Evolutionary conservation across 2,888 invertebrate genomes (phyloP).

Genomic region (Escarpia spicata): DNA sequence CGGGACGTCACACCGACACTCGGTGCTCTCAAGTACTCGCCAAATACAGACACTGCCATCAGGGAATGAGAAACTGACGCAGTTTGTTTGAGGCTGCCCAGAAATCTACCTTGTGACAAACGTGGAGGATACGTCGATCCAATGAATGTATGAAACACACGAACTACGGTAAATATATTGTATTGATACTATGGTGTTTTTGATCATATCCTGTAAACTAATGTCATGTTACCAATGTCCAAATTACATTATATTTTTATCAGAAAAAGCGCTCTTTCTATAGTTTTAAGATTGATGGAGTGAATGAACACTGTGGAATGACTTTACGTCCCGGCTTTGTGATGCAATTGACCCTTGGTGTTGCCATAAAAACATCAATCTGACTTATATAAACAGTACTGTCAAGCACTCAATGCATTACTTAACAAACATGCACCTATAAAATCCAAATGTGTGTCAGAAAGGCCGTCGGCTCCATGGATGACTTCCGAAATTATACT

Average conservation of each 20-base stretch:
- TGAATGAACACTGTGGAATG: not conserved
- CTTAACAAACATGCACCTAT: too few relatives aligned
- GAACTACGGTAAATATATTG: not conserved
- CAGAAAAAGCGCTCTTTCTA: not conserved
- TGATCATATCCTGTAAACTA: not conserved
- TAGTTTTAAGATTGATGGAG: not conserved
- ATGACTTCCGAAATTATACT: too few relatives aligned
- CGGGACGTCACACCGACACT: not conserved
- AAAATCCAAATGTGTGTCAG: too few relatives aligned
- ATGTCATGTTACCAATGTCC: not conserved
- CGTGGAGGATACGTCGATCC: not conserved
- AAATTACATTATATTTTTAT: not conserved
- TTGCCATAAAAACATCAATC: not conserved
- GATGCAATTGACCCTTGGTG: not conserved
- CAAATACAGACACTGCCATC: not conserved
- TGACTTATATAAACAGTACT: too few relatives aligned
- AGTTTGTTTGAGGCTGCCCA: not conserved
- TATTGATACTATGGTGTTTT: not conserved
- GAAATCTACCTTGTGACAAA: not conserved
- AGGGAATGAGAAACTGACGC: not conserved
- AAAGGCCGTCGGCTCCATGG: too few relatives aligned
- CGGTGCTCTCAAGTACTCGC: not conserved
- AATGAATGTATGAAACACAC: not conserved
- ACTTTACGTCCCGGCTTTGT: not conserved
- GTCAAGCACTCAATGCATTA: too few relatives aligned